phyloP scores from a whole-genome alignment of 2,797 vertebrate genomes.

The Zenarchopterus dispar region DNA sequence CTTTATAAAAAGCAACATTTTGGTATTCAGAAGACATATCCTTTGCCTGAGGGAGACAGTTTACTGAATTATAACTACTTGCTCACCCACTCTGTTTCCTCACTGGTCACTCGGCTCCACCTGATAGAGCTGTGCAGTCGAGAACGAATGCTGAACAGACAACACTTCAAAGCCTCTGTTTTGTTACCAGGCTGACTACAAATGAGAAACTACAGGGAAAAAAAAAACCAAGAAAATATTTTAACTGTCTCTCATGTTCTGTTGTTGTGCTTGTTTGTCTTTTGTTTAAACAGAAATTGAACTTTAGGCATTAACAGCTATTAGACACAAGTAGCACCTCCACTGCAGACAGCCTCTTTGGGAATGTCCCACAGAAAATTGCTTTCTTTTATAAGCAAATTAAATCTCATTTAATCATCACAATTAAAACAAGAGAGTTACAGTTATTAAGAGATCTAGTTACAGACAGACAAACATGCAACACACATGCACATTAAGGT shows the following conservation, averaged over 20 bases:
- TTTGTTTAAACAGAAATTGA: conserved; percentile 29
- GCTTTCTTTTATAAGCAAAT: conserved; percentile 12
- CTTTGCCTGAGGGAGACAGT: conserved; percentile 63
- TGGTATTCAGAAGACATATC: conserved; percentile 62
- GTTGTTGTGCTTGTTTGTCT: background rate
- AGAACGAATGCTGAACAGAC: conserved; percentile 15
- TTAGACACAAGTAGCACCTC: conserved; percentile 5
- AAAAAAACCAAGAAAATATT: background rate
- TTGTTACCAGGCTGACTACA: background rate
- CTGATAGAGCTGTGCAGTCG: conserved; percentile 44
- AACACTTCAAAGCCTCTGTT: conserved; percentile 50
- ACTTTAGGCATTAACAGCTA: no score
- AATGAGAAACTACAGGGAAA: background rate
- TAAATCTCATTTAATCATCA: conserved; percentile 10
- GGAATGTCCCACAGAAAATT: conserved; percentile 10
- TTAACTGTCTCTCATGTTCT: conserved; percentile 6
- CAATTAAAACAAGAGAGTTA: conserved; percentile 10
- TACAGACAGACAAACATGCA: conserved; percentile 9
- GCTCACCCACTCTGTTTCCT: conserved; percentile 43
- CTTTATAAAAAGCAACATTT: conserved; percentile 51
- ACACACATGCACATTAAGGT: conserved; percentile 5
- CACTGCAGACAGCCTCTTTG: conserved; percentile 8
- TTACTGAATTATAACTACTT: conserved; percentile 57
- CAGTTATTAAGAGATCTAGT: conserved; percentile 35
- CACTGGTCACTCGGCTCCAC: conserved; percentile 23